Percentiles rank a stretch among this genome's conserved stretches.
Conservation (phyloP, 2,888 invertebrate species). For the Nemapogon koenigi region DNA sequence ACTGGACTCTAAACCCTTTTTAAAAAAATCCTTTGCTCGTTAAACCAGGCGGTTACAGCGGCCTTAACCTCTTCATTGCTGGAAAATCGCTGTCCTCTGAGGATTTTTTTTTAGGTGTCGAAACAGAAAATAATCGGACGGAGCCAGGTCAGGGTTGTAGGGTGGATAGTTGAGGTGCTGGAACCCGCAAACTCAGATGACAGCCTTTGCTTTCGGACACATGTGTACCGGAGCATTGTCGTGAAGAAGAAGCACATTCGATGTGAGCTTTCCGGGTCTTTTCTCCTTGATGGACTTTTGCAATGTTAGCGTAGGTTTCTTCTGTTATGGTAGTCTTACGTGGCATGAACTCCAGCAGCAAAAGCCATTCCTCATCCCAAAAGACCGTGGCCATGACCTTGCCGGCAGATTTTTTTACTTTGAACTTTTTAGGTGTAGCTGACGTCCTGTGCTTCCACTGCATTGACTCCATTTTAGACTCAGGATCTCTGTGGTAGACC, state of each 20-base stretch:
- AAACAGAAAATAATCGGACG: conserved; percentile 19
- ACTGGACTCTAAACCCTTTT: too few relatives aligned
- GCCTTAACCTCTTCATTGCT: conserved; percentile 15
- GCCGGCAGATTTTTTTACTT: conserved; percentile 4
- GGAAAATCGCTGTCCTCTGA: conserved; percentile 16
- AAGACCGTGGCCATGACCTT: conserved; percentile 17
- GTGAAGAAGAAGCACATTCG: conserved; percentile 12
- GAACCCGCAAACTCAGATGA: conserved; percentile 16
- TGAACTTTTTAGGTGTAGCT: conserved; percentile 2
- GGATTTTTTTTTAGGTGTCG: conserved; percentile 17
- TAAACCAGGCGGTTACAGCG: too few relatives aligned
- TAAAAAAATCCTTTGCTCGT: too few relatives aligned
- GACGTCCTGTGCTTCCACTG: not conserved
- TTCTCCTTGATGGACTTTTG: not conserved
- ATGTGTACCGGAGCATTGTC: conserved; percentile 18
- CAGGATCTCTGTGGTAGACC: conserved; percentile 4
- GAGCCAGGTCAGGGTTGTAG: conserved; percentile 18
- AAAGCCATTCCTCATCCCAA: conserved; percentile 13
- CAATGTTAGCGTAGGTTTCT: not conserved
- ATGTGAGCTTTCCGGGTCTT: not conserved
- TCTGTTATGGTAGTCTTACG: not conserved
- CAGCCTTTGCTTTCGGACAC: conserved; percentile 17
- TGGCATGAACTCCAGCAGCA: conserved; percentile 13
- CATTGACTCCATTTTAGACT: conserved; percentile 4
- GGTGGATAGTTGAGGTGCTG: conserved; percentile 15